Evolutionary conservation across 2,113 vertebrate species (phyloP), one percentile per base, ranked within the genome.

Genomic region (Oncorhynchus clarkii): DNA sequence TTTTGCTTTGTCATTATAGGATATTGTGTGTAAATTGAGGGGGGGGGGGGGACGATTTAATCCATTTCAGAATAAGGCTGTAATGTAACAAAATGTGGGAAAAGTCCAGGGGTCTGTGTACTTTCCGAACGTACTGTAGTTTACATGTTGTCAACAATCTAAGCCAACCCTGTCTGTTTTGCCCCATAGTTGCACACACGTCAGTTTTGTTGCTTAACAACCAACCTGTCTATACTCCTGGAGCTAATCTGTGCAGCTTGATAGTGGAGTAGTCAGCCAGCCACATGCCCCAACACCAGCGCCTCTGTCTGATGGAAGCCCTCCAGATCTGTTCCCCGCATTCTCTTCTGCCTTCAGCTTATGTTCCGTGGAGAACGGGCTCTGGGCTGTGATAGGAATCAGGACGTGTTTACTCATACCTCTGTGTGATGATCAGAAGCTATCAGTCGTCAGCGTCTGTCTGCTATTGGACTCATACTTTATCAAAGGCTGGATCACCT

Each of bases 371-470:
- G 54, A 57, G 54, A 16, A 20, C 1, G 54, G 3, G 54, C 54
- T 57, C 11, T 26, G 29, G 49, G 16, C 54, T 62, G 29, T 76
- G 67, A 69, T 70, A 60, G 27, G 20, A 27, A 76, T 67, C 65
- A 29, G 27, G 65, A 57, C 54, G 27, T 67, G 65, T 67, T 67
- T 29, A 29, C 65, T 5, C 27, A 29, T 67, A 57, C 20, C 54
- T 18, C 54, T 20, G 54, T 57, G 54, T 57, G 54, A 57, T 20
- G 54, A 57, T 57, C 54, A 57, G 54, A 45, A 45, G 39, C 39
- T 45, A 45, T 45, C 39, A 3, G 54, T 20, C 54, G 20, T 45
- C 39, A 45, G 39, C 9, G 9, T 14, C 54, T 20, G 20, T 20
- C 54, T 57, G 54, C 54, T 57, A 57, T 7, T 16, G 20, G 54